Conservation (phyloP, 2,797 vertebrate genomes). For the Acanthiza pusilla region DNA sequence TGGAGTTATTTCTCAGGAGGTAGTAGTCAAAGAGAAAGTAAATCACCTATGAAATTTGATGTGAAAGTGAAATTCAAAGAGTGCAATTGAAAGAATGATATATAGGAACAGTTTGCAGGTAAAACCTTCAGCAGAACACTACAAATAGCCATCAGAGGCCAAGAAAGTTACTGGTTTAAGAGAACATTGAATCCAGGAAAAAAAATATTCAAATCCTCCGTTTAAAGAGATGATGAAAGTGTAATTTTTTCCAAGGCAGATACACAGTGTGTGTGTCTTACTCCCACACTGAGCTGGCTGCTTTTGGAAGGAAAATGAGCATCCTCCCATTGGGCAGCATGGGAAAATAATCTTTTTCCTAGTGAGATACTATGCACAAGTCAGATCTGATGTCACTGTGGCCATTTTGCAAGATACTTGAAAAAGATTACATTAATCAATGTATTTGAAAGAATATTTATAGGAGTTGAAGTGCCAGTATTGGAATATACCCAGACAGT, state of each 20-base stretch:
- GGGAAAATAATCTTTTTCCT: not conserved
- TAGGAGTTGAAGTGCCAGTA: not conserved
- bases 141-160: not conserved
- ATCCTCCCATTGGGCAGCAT: not conserved
- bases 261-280: not conserved
- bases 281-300: not conserved
- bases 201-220: not conserved
- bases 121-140: not conserved
- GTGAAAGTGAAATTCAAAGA: constrained; percentile 43
- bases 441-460: not conserved
- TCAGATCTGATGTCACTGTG: not conserved
- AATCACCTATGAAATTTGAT: constrained; percentile 51
- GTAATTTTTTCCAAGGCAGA: not conserved
- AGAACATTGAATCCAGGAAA: not conserved
- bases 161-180: constrained; percentile 24
- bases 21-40: constrained; percentile 40
- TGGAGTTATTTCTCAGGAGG: constrained; percentile 42
- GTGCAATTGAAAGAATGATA: constrained; percentile 3
- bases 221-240: not conserved
- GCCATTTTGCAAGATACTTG: not conserved
- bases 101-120: not conserved
- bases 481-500: not conserved
- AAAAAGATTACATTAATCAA: not conserved
- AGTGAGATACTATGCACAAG: not conserved
- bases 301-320: not conserved